Percentiles rank a stretch among this genome's conserved stretches.
phyloP scores from a whole-genome alignment of 2,113 vertebrate species.

The Anseranas semipalmata region DNA sequence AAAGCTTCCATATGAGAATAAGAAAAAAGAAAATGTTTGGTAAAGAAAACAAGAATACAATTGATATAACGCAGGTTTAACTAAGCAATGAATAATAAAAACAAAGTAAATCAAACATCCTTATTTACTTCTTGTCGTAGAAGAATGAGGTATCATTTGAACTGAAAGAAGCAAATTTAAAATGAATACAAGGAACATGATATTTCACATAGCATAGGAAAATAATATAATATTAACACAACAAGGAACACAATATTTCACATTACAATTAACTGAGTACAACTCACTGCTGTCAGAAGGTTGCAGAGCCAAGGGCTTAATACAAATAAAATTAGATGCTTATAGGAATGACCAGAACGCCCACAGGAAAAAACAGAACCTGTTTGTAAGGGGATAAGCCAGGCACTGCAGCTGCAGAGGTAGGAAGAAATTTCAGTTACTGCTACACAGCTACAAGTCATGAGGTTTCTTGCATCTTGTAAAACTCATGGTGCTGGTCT shows the following conservation, averaged over 20 bases:
- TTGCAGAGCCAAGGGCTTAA: neutral
- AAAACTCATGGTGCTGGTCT: neutral
- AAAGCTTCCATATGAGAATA: neutral
- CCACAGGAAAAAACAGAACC: neutral
- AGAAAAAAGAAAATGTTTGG: neutral
- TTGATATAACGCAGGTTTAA: neutral
- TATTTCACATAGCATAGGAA: neutral
- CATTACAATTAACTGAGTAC: slow-evolving; percentile 19
- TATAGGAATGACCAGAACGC: neutral
- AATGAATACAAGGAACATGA: neutral
- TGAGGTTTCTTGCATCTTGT: neutral
- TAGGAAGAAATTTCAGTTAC: neutral
- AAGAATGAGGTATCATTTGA: neutral
- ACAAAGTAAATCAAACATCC: neutral
- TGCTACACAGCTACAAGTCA: neutral
- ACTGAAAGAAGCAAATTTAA: slow-evolving; percentile 5
- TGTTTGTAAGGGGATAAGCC: neutral
- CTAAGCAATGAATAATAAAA: neutral
- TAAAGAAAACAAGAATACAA: neutral
- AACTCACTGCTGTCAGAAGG: slow-evolving; percentile 18
- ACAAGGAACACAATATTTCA: slow-evolving; percentile 40
- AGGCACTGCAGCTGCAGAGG: neutral
- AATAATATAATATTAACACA: slow-evolving; percentile 12
- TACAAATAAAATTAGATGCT: neutral
- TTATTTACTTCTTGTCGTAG: neutral